phyloP scores from a whole-genome alignment of 2,888 invertebrate genomes.

The Lithophane semibrunnea region DNA sequence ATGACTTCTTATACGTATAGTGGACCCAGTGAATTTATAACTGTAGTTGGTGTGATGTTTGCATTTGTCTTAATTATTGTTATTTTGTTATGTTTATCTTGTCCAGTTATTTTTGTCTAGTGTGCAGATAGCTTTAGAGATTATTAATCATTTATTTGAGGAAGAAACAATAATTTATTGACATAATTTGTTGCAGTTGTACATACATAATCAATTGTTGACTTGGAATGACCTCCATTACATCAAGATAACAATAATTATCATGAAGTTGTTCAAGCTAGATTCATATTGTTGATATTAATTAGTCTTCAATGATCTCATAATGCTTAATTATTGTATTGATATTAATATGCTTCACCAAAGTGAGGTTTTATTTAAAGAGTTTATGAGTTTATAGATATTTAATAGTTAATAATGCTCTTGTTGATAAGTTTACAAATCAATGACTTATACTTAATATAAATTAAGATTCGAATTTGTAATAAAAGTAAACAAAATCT shows the following conservation, averaged over 20 bases:
- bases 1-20: constrained; percentile 48
- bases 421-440: constrained; percentile 53
- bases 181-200: constrained; percentile 32
- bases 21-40: constrained; percentile 54
- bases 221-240: constrained; percentile 20
- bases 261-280: constrained; percentile 24
- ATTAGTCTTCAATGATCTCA: constrained; percentile 67
- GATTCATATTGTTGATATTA: constrained; percentile 17
- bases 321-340: constrained; percentile 47
- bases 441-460: constrained; percentile 40
- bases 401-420: constrained; percentile 26
- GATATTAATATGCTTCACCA: constrained; percentile 47
- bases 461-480: constrained; percentile 53
- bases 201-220: constrained; percentile 22
- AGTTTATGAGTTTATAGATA: constrained; percentile 31
- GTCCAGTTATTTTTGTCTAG: constrained; percentile 20
- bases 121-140: constrained; percentile 13
- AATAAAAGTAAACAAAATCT: constrained; percentile 50
- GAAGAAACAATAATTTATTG: constrained; percentile 8
- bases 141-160: constrained; percentile 16
- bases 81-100: constrained; percentile 41
- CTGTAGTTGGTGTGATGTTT: constrained; percentile 48
- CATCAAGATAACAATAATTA: constrained; percentile 25
- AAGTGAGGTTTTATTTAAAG: constrained; percentile 51
- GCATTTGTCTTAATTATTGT: constrained; percentile 43